phyloP scores from a whole-genome alignment of 2,888 invertebrate genomes.

The Drosophila anomelani region DNA sequence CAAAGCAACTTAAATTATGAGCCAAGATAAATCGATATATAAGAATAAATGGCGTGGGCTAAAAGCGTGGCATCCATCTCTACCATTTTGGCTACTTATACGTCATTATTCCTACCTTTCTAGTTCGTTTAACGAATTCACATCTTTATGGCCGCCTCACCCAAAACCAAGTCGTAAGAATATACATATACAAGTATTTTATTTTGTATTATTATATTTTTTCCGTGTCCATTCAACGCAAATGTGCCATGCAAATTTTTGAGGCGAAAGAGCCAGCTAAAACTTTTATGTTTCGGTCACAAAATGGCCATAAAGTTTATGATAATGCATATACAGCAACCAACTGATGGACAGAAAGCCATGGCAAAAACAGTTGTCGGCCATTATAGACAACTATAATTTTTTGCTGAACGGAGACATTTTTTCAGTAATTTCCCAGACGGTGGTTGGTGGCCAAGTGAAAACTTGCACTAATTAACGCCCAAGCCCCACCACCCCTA shows the following conservation, averaged over 20 bases:
- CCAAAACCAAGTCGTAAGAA: conserved; percentile 30
- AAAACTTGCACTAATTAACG: conserved; percentile 74
- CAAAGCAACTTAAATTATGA: conserved; percentile 8
- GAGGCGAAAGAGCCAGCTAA: conserved; percentile 7
- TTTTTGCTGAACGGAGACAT: conserved; percentile 35
- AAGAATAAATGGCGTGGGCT: conserved; percentile 16
- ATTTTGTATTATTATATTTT: conserved; percentile 13
- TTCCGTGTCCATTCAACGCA: conserved; percentile 26
- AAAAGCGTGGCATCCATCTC: conserved; percentile 28
- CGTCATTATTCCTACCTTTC: conserved; percentile 18
- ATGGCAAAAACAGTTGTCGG: conserved; percentile 25
- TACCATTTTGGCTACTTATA: conserved; percentile 27
- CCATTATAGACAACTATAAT: conserved; percentile 34
- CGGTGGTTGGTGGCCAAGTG: conserved; percentile 53
- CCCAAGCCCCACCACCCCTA: conserved; percentile 8
- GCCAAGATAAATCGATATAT: neutral
- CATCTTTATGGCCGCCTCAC: conserved; percentile 27
- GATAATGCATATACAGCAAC: conserved; percentile 48
- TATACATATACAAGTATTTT: conserved; percentile 24
- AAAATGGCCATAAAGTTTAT: conserved; percentile 77
- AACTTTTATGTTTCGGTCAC: conserved; percentile 59
- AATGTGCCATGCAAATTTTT: conserved; percentile 51
- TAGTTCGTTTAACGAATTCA: conserved; percentile 22
- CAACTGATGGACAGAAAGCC: conserved; percentile 18
- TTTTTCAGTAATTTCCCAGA: conserved; percentile 50